Conservation (phyloP, 2,113 vertebrate genomes). For the Vireo altiloquus region DNA sequence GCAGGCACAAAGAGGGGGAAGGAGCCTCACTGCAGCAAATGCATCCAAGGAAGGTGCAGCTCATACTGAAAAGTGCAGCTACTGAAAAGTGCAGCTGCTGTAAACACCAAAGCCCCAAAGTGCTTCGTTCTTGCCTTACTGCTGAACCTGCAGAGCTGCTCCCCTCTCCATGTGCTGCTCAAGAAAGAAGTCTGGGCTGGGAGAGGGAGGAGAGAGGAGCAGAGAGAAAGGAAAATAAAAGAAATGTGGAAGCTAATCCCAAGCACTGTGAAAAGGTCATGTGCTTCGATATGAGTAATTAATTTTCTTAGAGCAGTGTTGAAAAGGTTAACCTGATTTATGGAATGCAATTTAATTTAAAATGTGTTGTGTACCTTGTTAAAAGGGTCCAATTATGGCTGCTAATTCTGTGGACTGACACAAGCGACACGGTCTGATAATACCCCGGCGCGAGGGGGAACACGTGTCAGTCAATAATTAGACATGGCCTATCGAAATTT, state of each 20-base stretch:
- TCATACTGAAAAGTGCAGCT: background rate
- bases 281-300: constrained; percentile 79
- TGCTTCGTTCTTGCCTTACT: accelerated
- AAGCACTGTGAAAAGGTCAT: constrained; percentile 76
- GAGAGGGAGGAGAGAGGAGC: background rate
- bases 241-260: constrained; percentile 53
- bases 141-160: accelerated
- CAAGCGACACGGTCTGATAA: background rate
- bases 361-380: constrained; percentile 81
- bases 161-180: accelerated
- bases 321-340: constrained; percentile 88
- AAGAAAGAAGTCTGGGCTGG: background rate
- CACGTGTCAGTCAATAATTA: constrained; percentile 3
- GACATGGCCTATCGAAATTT: background rate
- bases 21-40: accelerated
- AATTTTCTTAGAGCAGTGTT: constrained; percentile 77
- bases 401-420: constrained; percentile 64
- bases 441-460: background rate
- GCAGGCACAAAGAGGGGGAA: background rate
- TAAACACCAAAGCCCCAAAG: background rate
- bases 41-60: background rate
- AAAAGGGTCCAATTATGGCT: constrained; percentile 70
- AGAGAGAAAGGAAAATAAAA: background rate
- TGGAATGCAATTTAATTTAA: constrained; percentile 78
- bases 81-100: background rate